Evolutionary conservation across 2,888 invertebrate species (phyloP).

Genomic region (Erebia palarica): DNA sequence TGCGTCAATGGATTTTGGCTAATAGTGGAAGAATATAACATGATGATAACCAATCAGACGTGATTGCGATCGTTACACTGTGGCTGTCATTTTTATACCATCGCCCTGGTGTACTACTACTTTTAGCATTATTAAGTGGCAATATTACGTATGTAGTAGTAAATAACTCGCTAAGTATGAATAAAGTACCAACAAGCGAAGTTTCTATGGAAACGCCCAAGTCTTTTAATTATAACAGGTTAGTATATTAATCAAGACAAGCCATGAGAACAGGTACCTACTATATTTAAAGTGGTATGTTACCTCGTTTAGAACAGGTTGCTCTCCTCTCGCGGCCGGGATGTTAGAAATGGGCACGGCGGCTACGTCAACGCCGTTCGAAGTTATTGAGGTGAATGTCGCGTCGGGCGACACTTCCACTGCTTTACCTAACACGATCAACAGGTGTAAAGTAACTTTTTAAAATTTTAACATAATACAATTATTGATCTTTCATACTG

Average conservation of each 20-base stretch:
- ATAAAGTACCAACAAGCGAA: background rate
- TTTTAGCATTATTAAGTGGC: no score
- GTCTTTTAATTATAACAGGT: background rate
- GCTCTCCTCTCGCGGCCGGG: conserved; percentile 48
- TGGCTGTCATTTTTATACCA: no score
- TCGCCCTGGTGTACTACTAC: no score
- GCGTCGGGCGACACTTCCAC: conserved; percentile 53
- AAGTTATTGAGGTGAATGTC: conserved; percentile 60
- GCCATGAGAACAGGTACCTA: background rate
- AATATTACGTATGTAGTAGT: no score
- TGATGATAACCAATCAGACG: no score
- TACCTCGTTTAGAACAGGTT: conserved; percentile 60
- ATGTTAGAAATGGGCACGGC: conserved; percentile 47
- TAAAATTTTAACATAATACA: background rate
- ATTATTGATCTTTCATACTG: no score
- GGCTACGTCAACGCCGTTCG: conserved; percentile 63
- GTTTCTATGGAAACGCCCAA: background rate
- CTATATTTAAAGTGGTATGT: conserved; percentile 16
- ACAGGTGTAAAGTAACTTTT: conserved; percentile 2
- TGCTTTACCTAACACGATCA: conserved; percentile 33
- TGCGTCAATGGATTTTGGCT: no score
- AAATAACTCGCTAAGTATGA: no score
- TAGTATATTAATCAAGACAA: background rate
- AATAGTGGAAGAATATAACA: no score
- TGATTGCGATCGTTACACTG: no score